A percentile compares a stretch with the other conserved stretches of the same genome.
phyloP scores from a whole-genome alignment of 2,113 vertebrate genomes.

The Piaya cayana region DNA sequence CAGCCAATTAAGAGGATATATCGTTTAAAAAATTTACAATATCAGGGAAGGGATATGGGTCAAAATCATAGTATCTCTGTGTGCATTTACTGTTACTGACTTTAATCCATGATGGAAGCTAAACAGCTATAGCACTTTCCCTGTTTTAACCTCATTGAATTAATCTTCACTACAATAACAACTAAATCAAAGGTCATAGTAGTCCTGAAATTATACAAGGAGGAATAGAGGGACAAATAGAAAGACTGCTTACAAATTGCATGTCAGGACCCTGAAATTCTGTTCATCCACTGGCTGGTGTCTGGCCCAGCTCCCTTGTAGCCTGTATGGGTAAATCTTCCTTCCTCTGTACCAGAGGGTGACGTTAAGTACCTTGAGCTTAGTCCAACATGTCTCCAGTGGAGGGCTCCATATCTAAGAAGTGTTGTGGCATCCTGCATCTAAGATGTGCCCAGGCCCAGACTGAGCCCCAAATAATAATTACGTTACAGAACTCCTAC shows the following conservation, averaged over 20 bases:
- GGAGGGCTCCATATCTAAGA: accelerated
- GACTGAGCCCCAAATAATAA: not conserved
- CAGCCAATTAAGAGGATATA: not conserved
- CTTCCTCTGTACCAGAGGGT: not conserved
- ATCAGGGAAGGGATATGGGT: not conserved
- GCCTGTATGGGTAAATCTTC: not conserved
- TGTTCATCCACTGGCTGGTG: not conserved
- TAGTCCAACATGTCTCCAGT: accelerated
- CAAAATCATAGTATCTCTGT: not conserved
- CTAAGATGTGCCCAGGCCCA: no score
- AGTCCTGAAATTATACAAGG: not conserved
- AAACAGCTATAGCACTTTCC: not conserved
- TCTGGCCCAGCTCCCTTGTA: not conserved
- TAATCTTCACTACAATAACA: not conserved
- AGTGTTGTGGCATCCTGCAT: not conserved
- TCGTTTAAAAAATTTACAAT: not conserved
- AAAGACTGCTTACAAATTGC: not conserved
- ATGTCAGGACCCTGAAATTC: not conserved
- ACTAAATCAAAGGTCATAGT: not conserved
- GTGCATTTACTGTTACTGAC: not conserved
- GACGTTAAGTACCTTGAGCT: not conserved
- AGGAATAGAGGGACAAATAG: not conserved
- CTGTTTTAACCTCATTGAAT: not conserved
- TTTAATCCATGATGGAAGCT: not conserved
- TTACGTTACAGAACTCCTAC: not conserved